These are phyloP conservation scores for Lomographa bimaculata DNA, from an alignment of 2,888 invertebrate species.

Conservation along the genomic window DNA sequence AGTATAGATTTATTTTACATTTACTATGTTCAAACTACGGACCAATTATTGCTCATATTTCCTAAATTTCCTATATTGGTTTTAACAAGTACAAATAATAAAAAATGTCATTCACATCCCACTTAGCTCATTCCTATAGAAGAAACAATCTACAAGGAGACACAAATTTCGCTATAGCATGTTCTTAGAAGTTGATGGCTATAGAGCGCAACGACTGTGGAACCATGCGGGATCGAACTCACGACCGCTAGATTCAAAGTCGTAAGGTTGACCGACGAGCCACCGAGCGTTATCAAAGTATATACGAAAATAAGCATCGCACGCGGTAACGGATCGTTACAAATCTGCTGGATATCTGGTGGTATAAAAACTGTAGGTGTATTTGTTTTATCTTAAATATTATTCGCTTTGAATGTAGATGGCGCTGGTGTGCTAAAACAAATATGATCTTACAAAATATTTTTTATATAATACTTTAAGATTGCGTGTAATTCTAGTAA, in stretches of 20 bases:
- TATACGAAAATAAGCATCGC: slow-evolving; percentile 11
- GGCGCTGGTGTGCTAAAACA: slow-evolving; percentile 5
- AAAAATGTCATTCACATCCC: slow-evolving; percentile 31
- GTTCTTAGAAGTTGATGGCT: slow-evolving; percentile 40
- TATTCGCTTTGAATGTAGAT: no score
- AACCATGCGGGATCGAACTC: slow-evolving; percentile 38
- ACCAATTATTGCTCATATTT: no score
- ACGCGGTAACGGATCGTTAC: no score
- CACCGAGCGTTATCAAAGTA: slow-evolving; percentile 13
- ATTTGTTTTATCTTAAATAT: no score
- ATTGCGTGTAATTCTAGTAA: no score
- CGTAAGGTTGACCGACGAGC: slow-evolving; percentile 21
- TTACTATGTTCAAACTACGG: no score
- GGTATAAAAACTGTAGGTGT: no score
- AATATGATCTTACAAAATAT: no score
- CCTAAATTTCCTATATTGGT: no score
- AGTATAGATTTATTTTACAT: no score
- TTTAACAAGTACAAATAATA: neutral
- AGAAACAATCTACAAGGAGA: slow-evolving; percentile 26
- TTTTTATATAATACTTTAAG: no score
- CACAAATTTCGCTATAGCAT: slow-evolving; percentile 32
- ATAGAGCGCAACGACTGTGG: slow-evolving; percentile 36
- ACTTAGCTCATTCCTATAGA: slow-evolving; percentile 25
- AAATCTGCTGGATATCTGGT: no score
- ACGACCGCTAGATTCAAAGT: slow-evolving; percentile 17